phyloP scores from a whole-genome alignment of 2,888 invertebrate genomes.

The Drosophila hawaiiensis region DNA sequence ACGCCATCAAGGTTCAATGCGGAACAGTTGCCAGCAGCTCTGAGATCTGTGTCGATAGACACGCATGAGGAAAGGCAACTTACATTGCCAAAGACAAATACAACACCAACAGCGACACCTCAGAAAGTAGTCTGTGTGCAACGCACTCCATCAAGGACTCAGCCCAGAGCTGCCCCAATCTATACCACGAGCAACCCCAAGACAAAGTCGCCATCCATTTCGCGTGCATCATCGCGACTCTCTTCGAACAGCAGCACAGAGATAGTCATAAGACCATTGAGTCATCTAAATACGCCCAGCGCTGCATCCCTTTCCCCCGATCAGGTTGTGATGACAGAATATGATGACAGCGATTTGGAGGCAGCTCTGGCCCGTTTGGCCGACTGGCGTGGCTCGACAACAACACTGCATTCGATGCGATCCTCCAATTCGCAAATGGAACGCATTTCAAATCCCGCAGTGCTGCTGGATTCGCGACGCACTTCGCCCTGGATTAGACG shows the following conservation, averaged over 20 bases:
- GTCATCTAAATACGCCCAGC: conserved; percentile 64
- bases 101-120: conserved; percentile 9
- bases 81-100: not conserved
- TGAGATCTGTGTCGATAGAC: conserved; percentile 5
- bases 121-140: not conserved
- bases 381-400: conserved; percentile 47
- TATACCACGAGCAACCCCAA: conserved; percentile 10
- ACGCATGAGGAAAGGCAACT: not conserved
- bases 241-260: conserved; percentile 64
- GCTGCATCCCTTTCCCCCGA: conserved; percentile 55
- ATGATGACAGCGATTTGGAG: conserved; percentile 60
- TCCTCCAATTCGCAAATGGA: conserved; percentile 41
- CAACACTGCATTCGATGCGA: conserved; percentile 49
- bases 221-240: conserved; percentile 48
- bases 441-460: conserved; percentile 52
- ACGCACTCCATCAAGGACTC: conserved; percentile 4
- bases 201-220: conserved; percentile 37
- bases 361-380: conserved; percentile 51
- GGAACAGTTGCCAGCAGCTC: not conserved
- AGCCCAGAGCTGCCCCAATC: not conserved
- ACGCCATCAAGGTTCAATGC: conserved; percentile 20
- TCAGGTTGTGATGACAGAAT: conserved; percentile 55
- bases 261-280: conserved; percentile 63
- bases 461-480: conserved; percentile 64
- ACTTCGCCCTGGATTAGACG: conserved; percentile 70